Conservation (phyloP, 2,888 invertebrate species). For the Erynnis tages region DNA sequence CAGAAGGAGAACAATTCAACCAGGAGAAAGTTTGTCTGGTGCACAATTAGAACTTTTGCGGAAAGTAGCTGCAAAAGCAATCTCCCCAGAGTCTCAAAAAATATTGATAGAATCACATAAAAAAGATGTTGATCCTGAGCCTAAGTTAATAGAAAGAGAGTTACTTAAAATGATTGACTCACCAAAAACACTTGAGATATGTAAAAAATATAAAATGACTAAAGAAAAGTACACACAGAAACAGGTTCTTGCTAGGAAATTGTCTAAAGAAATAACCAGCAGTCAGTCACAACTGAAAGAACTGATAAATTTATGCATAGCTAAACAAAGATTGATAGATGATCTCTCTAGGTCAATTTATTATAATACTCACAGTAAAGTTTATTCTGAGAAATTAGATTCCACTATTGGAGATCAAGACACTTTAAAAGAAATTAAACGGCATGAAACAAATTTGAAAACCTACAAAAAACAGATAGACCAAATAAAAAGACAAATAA, state of each 20-base stretch:
- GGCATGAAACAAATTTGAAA: slow-evolving; percentile 87
- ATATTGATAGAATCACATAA: slow-evolving; percentile 80
- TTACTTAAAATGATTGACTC: slow-evolving; percentile 77
- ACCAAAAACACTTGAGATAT: slow-evolving; percentile 72
- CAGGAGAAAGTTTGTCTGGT: slow-evolving; percentile 82
- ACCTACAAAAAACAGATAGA: slow-evolving; percentile 89
- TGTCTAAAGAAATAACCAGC: slow-evolving; percentile 83
- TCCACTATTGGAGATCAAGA: slow-evolving; percentile 79
- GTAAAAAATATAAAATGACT: slow-evolving; percentile 78
- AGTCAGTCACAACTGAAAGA: slow-evolving; percentile 87
- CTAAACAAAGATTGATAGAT: slow-evolving; percentile 87
- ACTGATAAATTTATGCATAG: slow-evolving; percentile 83
- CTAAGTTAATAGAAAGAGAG: slow-evolving; percentile 77
- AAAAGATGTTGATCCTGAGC: slow-evolving; percentile 78
- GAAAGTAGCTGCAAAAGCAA: slow-evolving; percentile 82
- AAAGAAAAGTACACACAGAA: slow-evolving; percentile 77
- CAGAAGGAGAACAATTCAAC: slow-evolving; percentile 82
- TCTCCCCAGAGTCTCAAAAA: slow-evolving; percentile 77
- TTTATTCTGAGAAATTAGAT: slow-evolving; percentile 82
- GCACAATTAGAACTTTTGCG: slow-evolving; percentile 81
- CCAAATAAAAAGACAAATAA: slow-evolving; percentile 86
- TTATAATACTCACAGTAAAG: slow-evolving; percentile 57
- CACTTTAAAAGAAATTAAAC: slow-evolving; percentile 84
- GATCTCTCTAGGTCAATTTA: slow-evolving; percentile 79
- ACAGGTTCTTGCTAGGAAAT: slow-evolving; percentile 69